These are phyloP conservation scores for Charaxes varanes DNA, from an alignment of 1,140 invertebrate species.

Conservation along the genomic window DNA sequence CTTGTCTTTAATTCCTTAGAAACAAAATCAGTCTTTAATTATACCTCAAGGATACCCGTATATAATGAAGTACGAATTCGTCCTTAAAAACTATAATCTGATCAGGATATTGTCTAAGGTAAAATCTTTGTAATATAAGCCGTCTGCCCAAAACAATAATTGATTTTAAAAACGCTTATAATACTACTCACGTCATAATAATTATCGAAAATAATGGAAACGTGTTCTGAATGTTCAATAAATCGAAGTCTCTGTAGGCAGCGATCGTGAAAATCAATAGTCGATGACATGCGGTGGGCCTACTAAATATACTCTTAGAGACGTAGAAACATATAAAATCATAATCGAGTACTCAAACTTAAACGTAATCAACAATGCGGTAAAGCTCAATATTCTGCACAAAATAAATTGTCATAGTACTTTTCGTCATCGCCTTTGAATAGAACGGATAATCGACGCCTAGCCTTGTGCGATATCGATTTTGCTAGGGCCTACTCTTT, in stretches of 20 bases:
- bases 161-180: background rate
- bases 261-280: slow-evolving; percentile 67
- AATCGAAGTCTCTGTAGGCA: slow-evolving; percentile 45
- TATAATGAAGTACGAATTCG: no score
- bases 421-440: slow-evolving; percentile 22
- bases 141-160: no score
- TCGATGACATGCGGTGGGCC: slow-evolving; percentile 42
- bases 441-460: slow-evolving; percentile 69
- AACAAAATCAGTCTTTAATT: no score
- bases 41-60: no score
- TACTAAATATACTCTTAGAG: slow-evolving; percentile 18
- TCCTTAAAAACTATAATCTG: no score
- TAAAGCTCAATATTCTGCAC: slow-evolving; percentile 13
- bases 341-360: slow-evolving; percentile 4
- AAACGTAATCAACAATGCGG: background rate
- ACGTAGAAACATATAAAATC: slow-evolving; percentile 7
- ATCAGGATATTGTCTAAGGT: no score
- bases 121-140: no score
- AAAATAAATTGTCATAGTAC: slow-evolving; percentile 9
- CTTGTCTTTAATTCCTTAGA: no score
- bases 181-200: no score
- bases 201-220: no score
- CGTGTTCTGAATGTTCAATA: slow-evolving; percentile 43
- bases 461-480: slow-evolving; percentile 73
- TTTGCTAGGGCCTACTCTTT: slow-evolving; percentile 51